Conservation (phyloP, 2,888 invertebrate species). For the Dasysyrphus tricinctus region DNA sequence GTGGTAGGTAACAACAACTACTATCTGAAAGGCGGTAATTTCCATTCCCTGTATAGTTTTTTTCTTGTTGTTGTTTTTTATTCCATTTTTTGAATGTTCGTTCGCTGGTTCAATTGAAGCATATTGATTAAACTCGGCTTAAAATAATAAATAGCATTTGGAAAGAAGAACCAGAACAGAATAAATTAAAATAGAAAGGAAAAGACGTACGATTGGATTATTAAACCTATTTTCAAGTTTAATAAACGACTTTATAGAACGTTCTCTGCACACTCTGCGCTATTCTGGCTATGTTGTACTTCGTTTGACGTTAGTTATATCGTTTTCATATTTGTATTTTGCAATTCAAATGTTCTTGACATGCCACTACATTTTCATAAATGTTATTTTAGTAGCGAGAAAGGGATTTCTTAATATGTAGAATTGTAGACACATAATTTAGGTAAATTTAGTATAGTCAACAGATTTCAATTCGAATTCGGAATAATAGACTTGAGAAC, state of each 20-base stretch:
- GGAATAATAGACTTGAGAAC: no score
- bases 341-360: conserved; percentile 23
- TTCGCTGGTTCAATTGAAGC: conserved; percentile 46
- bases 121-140: conserved; percentile 59
- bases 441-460: no score
- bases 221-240: conserved; percentile 63
- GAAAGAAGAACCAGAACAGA: conserved; percentile 32
- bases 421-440: neutral
- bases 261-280: neutral
- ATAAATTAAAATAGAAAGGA: conserved; percentile 66
- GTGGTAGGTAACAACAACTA: conserved; percentile 23
- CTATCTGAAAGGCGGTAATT: conserved; percentile 53
- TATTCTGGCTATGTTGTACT: neutral
- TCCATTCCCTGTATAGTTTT: conserved; percentile 32
- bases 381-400: neutral
- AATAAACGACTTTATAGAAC: conserved; percentile 23
- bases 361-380: neutral
- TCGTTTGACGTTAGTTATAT: conserved; percentile 6
- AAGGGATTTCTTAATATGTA: neutral
- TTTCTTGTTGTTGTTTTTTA: neutral
- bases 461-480: no score
- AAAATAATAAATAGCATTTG: conserved; percentile 23
- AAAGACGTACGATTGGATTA: conserved; percentile 44
- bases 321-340: conserved; percentile 27
- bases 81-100: neutral